phyloP scores from a whole-genome alignment of 2,888 invertebrate genomes.

The Euproctis similis region DNA sequence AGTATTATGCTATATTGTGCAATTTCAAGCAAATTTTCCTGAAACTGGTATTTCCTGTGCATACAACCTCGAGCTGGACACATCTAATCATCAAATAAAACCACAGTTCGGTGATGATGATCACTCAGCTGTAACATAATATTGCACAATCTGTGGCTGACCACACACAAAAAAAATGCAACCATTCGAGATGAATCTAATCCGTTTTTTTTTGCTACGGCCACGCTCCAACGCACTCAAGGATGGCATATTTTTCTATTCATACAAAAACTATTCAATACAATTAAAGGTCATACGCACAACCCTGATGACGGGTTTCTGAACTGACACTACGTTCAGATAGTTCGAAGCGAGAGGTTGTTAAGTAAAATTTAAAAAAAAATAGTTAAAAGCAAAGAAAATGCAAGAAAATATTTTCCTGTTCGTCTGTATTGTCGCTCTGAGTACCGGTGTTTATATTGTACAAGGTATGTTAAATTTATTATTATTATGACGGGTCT shows the following conservation, averaged over 20 bases:
- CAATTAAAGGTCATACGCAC: conserved; percentile 37
- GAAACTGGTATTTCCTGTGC: too few relatives aligned
- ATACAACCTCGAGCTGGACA: too few relatives aligned
- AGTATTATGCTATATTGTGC: too few relatives aligned
- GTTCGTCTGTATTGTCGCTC: conserved; percentile 27
- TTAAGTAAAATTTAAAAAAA: conserved; percentile 8
- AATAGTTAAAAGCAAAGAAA: conserved; percentile 5
- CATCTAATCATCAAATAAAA: neutral
- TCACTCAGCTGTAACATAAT: too few relatives aligned
- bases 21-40: too few relatives aligned
- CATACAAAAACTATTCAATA: conserved; percentile 29
- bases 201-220: conserved; percentile 25
- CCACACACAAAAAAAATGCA: conserved; percentile 17
- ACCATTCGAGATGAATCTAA: conserved; percentile 14
- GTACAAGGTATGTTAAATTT: conserved; percentile 52
- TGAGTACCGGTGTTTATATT: conserved; percentile 38
- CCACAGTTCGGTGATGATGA: too few relatives aligned
- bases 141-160: conserved; percentile 11
- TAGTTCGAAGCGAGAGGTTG: conserved; percentile 19
- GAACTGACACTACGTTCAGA: conserved; percentile 23
- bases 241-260: conserved; percentile 58
- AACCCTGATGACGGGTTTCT: conserved; percentile 25
- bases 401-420: conserved; percentile 19
- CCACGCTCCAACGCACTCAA: conserved; percentile 45
- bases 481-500: too few relatives aligned